Evolutionary conservation across 1,140 invertebrate genomes (phyloP), one percentile per base, ranked within the genome.

Genomic region (Drosophila lini): DNA sequence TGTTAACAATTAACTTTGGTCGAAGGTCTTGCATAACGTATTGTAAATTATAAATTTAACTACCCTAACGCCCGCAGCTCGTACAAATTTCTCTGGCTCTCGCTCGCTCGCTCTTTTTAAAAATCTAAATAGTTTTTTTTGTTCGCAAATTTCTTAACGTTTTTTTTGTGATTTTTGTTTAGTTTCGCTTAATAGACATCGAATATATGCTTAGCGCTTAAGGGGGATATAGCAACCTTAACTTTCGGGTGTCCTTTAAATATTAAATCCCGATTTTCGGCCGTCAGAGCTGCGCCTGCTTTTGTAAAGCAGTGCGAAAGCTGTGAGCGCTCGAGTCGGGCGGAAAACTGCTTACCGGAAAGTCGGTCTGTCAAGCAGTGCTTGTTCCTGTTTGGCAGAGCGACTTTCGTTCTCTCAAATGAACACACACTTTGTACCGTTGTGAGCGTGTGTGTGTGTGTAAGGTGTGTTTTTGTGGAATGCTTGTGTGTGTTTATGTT

Each of bases 1-100:
- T 63, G 58, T 77, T 86, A 89, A 88, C 83, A 88, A 83, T 88
- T 78, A 88, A 89, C 84, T 88, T 88, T 89, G 83, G 83, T 86
- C 57, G 57, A 76, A 76, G 68, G 53, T 83, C 52, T 81, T 64
- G 80, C 76, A 83, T 82, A 82, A 82, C 63, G 74, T 80, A 82
- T 78, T 61, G 25, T 62, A 74, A 74, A 53, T 62, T 34, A 85
- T 78, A 81, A 78, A 81, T 58, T 81, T 83, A 77, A 81, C 84
- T 83, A 89, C 80, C 83, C 83, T 88, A 88, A 88, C 83, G 83
- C 83, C 83, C 83, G 42, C 77, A 68, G 64, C 38, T 68, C 68
- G 80, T 68, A 81, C 61, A 81, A 78, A 74, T 79, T 55, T 63
- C 42, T 70, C 36, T 60, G 55, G 53, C 50, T 78, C 38, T 58